Evolutionary conservation across 2,797 vertebrate genomes (phyloP), one percentile per base, ranked within the genome.

Genomic region (Esox masquinongy): DNA sequence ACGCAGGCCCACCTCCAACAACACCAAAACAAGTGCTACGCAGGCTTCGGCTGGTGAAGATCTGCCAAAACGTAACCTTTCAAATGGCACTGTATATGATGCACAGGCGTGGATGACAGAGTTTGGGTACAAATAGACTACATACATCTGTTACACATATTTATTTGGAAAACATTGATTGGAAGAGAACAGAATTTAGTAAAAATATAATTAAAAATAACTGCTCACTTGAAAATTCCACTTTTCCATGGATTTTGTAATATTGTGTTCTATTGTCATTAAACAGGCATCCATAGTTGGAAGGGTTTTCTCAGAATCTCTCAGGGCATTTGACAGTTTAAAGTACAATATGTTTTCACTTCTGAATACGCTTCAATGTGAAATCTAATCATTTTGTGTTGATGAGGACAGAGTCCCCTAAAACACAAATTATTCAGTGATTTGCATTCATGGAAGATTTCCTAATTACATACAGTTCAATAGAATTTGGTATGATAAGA

Each of bases 401-500:
- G n/a, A 4, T 36, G 56, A 72, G 22, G 17, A 61, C 22, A 61
- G 61, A 36, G 9, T 72, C 19, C 5, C 67, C 69, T 75, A 84
- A 77, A 49, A 53, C 29, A 51, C 49, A 49, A 36, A 34, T 80
- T 26, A 70, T 68, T 86, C 31, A 83, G 87, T 89, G 81, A 86
- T 87, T 79, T 87, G 78, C 75, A 85, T 91, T 91, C 90, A 92
- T 90, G 86, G 4, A 51, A 14, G 83, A 84, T 47, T 50, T 53
- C 79, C 90, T 85, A 81, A 84, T 89, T 87, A 90, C 85, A 92
- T 84, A 87, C 63, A 89, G 79, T 84, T 70, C 77, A 86, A 79
- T 87, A 90, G 86, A 85, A 90, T 88, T 90, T 91, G 90, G 87
- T 84, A 89, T 85, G 79, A 91, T 84, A 88, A 86, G 86, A 88